A percentile compares a stretch with the other conserved stretches of the same genome.
phyloP scores from a whole-genome alignment of 2,888 invertebrate species.

The Platerodrilus igneus region DNA sequence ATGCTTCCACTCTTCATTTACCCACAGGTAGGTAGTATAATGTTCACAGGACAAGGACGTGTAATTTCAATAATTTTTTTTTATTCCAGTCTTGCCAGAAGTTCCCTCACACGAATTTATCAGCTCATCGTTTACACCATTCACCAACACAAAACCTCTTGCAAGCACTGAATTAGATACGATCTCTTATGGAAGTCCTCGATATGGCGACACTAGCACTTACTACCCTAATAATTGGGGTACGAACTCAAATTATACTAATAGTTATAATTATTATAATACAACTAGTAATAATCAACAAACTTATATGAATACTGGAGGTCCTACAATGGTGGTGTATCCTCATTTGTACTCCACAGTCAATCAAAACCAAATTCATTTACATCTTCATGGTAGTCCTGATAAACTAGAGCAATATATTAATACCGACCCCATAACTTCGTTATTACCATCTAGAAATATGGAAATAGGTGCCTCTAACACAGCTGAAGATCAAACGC shows the following conservation, averaged over 20 bases:
- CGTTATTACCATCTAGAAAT: constrained; percentile 55
- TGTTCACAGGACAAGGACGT: too few relatives aligned
- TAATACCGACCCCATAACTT: constrained; percentile 45
- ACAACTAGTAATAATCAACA: constrained; percentile 57
- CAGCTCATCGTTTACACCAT: constrained; percentile 40
- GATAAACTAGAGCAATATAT: constrained; percentile 65
- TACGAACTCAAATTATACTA: constrained; percentile 45
- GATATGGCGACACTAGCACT: constrained; percentile 48
- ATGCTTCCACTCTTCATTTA: constrained; percentile 55
- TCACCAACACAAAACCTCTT: constrained; percentile 36
- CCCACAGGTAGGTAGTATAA: constrained; percentile 57
- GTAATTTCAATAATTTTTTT: constrained; percentile 8
- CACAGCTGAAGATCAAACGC: constrained; percentile 45
- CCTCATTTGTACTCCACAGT: constrained; percentile 79
- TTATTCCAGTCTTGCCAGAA: constrained; percentile 42
- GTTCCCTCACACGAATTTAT: constrained; percentile 41
- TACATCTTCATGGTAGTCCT: constrained; percentile 65
- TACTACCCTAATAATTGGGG: constrained; percentile 58
- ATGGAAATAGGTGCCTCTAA: constrained; percentile 51
- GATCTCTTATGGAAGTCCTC: constrained; percentile 36
- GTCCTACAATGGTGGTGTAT: constrained; percentile 68
- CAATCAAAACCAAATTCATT: constrained; percentile 82
- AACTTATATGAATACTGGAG: constrained; percentile 57
- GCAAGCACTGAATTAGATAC: constrained; percentile 37
- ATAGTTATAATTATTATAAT: constrained; percentile 59